phyloP scores from a whole-genome alignment of 2,797 vertebrate genomes.

The Aulostomus chinensis region DNA sequence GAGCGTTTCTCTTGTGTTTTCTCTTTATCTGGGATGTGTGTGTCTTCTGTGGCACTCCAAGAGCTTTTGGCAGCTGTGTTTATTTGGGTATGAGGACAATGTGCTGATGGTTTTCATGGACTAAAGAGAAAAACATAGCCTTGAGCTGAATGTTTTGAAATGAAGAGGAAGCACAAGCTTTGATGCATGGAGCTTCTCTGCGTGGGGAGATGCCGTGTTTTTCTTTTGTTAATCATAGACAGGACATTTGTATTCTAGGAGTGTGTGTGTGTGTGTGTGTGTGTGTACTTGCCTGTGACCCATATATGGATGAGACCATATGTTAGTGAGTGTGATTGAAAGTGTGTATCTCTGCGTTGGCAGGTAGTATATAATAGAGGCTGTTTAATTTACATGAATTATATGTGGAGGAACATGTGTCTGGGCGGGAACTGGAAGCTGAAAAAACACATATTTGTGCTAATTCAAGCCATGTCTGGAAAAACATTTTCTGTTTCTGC shows the following conservation, averaged over 20 bases:
- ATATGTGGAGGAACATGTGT: constrained; percentile 19
- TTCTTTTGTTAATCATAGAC: constrained; percentile 32
- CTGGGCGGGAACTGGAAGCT: background rate
- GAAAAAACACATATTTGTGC: background rate
- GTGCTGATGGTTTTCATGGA: constrained; percentile 40
- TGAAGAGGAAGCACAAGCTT: constrained; percentile 57
- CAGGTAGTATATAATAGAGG: constrained; percentile 15
- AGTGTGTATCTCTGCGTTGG: constrained; percentile 8
- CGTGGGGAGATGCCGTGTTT: constrained; percentile 47
- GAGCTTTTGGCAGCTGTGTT: constrained; percentile 72
- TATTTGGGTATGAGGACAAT: constrained; percentile 71
- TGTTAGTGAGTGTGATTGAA: constrained; percentile 7
- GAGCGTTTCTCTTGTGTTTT: constrained; percentile 26
- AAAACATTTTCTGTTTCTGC: constrained; percentile 7
- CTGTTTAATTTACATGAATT: constrained; percentile 35
- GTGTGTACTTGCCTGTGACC: constrained; percentile 5
- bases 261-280: constrained; percentile 2
- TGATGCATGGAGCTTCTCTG: constrained; percentile 55
- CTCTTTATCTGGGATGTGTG: constrained; percentile 21
- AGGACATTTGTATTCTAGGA: constrained; percentile 25
- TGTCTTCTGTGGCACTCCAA: constrained; percentile 16
- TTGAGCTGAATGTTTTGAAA: constrained; percentile 66
- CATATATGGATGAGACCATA: constrained; percentile 5
- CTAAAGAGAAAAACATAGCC: constrained; percentile 38
- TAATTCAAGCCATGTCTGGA: constrained; percentile 16